Conservation (phyloP, 2,797 vertebrate species). For the Babyrousa celebensis region DNA sequence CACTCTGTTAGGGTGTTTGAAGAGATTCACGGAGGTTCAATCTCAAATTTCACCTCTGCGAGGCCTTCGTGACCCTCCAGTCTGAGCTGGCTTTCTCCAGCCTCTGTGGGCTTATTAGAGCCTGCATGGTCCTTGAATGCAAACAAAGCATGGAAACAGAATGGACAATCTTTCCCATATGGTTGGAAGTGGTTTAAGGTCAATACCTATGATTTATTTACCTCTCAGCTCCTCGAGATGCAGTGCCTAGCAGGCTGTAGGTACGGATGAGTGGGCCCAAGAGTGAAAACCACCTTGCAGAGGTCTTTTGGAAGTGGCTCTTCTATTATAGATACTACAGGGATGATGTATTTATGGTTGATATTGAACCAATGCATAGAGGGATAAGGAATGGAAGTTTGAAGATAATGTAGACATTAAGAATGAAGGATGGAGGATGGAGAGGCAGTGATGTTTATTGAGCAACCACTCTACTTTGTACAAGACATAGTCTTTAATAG, state of each 20-base stretch:
- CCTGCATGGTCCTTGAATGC: background rate
- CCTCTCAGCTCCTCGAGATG: background rate
- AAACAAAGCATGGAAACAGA: background rate
- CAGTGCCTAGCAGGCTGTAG: background rate
- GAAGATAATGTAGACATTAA: background rate
- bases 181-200: background rate
- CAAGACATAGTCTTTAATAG: background rate
- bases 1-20: background rate
- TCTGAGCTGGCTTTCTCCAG: background rate
- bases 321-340: background rate
- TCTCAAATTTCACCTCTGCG: background rate
- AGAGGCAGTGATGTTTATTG: background rate
- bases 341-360: background rate
- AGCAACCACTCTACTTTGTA: background rate
- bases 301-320: slow-evolving; percentile 2
- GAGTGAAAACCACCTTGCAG: background rate
- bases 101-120: background rate
- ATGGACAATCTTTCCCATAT: background rate
- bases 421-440: background rate
- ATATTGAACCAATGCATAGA: background rate
- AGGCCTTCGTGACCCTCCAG: background rate
- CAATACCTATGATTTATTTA: slow-evolving; percentile 30
- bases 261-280: background rate
- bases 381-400: background rate
- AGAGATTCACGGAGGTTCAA: background rate